Conservation (phyloP, 2,113 vertebrate genomes). For the Phalacrocorax brasilianus region DNA sequence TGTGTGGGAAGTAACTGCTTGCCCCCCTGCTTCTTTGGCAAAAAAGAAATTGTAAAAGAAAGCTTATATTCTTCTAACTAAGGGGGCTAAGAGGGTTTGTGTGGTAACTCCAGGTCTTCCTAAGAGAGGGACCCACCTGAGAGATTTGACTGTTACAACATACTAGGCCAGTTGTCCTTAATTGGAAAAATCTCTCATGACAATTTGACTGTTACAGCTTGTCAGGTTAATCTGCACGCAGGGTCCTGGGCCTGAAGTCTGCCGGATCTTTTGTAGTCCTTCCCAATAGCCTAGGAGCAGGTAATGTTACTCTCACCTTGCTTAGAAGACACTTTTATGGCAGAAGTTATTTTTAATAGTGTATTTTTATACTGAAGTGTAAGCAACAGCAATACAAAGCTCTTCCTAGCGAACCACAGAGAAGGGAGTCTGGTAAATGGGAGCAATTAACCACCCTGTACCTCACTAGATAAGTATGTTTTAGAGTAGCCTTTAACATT, state of each 20-base stretch:
- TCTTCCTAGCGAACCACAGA: neutral
- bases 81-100: neutral
- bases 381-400: neutral
- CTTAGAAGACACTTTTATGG: neutral
- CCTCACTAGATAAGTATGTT: neutral
- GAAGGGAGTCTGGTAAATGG: neutral
- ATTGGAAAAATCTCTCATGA: neutral
- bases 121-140: neutral
- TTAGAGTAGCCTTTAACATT: neutral
- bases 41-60: neutral
- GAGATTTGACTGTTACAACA: neutral
- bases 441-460: neutral
- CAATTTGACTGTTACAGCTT: neutral
- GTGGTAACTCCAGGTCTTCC: neutral
- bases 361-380: conserved; percentile 44
- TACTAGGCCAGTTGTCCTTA: neutral
- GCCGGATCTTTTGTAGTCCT: neutral
- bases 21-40: neutral
- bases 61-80: neutral
- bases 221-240: neutral
- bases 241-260: neutral
- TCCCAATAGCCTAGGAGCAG: neutral
- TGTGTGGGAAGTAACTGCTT: neutral
- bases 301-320: neutral
- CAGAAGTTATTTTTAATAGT: neutral